Conservation (phyloP, 2,113 vertebrate genomes). For the Noturus placidus region DNA sequence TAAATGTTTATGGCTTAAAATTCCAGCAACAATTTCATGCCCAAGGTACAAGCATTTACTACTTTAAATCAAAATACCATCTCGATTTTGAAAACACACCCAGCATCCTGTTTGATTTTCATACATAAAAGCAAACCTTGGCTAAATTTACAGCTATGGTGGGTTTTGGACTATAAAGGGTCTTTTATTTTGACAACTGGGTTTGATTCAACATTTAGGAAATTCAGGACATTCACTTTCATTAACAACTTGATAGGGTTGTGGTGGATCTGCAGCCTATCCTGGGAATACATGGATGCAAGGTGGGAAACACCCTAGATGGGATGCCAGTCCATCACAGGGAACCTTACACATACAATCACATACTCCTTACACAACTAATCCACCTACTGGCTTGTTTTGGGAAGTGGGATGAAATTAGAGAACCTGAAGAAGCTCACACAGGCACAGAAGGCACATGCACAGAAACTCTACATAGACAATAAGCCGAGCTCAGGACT, state of each 20-base stretch:
- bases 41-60: background rate
- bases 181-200: background rate
- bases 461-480: background rate
- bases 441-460: background rate
- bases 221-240: background rate
- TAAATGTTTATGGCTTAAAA: conserved; percentile 1
- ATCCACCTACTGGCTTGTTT: background rate
- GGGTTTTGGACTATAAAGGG: background rate
- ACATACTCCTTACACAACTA: background rate
- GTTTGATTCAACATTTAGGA: background rate
- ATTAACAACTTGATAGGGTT: background rate
- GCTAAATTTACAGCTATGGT: background rate
- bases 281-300: background rate
- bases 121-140: background rate
- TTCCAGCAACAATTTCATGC: background rate
- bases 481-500: background rate
- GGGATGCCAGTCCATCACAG: background rate
- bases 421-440: background rate
- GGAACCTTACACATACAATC: background rate
- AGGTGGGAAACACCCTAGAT: background rate
- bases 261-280: background rate
- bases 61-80: background rate
- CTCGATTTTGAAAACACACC: background rate
- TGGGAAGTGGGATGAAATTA: background rate
- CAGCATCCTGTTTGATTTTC: background rate